Conservation (phyloP, 2,113 vertebrate species). For the Pteronura brasiliensis region DNA sequence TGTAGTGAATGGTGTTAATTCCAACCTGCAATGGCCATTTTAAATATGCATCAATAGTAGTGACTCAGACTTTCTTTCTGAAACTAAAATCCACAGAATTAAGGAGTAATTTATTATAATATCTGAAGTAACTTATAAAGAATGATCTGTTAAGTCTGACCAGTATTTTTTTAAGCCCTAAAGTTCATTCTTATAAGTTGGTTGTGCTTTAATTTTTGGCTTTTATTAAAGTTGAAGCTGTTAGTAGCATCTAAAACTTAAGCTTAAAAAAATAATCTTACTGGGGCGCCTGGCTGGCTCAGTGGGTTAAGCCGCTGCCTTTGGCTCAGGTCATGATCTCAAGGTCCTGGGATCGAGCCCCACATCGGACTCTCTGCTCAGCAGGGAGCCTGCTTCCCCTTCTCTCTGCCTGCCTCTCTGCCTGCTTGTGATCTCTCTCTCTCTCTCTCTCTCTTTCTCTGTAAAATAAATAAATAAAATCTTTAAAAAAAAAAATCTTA, state of each 20-base stretch:
- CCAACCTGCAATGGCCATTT: conserved; percentile 21
- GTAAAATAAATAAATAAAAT: too few species aligned
- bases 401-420: too few species aligned
- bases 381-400: too few species aligned
- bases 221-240: conserved; percentile 14
- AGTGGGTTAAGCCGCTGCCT: too few species aligned
- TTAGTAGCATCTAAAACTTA: background rate
- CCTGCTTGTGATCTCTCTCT: too few species aligned
- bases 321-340: too few species aligned
- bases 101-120: background rate
- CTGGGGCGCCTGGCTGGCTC: too few species aligned
- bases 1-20: conserved; percentile 57
- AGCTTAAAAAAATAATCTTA: background rate
- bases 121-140: background rate
- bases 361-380: too few species aligned
- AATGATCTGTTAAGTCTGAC: background rate
- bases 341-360: too few species aligned
- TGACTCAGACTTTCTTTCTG: conserved; percentile 17
- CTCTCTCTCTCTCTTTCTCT: too few species aligned
- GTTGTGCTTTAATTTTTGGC: background rate
- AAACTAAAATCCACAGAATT: conserved; percentile 1
- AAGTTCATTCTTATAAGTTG: background rate
- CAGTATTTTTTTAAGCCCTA: background rate
- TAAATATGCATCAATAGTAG: background rate
- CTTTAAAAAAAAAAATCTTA: too few species aligned